Evolutionary conservation across 2,888 invertebrate genomes (phyloP).

Genomic region (Nebria brevicollis): DNA sequence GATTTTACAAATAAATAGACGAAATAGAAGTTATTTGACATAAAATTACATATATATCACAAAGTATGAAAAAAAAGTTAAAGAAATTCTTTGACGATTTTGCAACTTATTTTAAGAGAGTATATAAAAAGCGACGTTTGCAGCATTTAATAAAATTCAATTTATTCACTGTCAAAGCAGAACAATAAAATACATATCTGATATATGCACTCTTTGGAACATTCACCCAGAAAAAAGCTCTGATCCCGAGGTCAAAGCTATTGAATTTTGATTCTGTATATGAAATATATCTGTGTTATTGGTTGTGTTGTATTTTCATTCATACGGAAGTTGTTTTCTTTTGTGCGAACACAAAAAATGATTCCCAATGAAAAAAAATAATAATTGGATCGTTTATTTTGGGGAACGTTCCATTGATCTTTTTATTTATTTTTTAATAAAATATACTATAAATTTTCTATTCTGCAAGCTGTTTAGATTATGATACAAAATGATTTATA

Average conservation of each 20-base stretch:
- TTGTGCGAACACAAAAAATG: not conserved
- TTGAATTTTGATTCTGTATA: constrained; percentile 2
- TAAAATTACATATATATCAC: too few relatives aligned
- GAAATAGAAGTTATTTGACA: too few relatives aligned
- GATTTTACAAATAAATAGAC: too few relatives aligned
- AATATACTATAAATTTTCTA: too few relatives aligned
- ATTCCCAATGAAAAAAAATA: too few relatives aligned
- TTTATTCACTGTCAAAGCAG: constrained; percentile 17
- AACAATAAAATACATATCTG: constrained; percentile 13
- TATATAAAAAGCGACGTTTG: not conserved
- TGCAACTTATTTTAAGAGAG: not conserved
- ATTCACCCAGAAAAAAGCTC: not conserved
- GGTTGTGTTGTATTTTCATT: not conserved
- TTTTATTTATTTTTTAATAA: too few relatives aligned
- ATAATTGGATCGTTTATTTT: too few relatives aligned
- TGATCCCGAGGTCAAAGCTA: not conserved
- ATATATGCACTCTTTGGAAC: not conserved
- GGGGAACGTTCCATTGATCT: too few relatives aligned
- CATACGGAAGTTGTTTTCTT: not conserved
- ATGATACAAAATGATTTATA: not conserved
- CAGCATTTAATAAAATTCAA: constrained; percentile 14
- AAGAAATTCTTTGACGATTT: too few relatives aligned
- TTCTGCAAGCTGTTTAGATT: too few relatives aligned
- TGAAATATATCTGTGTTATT: not conserved
- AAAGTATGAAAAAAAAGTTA: too few relatives aligned